Evolutionary conservation across 2,797 vertebrate species (phyloP), one percentile per base, ranked within the genome.

Genomic region (Galaxias olidus): DNA sequence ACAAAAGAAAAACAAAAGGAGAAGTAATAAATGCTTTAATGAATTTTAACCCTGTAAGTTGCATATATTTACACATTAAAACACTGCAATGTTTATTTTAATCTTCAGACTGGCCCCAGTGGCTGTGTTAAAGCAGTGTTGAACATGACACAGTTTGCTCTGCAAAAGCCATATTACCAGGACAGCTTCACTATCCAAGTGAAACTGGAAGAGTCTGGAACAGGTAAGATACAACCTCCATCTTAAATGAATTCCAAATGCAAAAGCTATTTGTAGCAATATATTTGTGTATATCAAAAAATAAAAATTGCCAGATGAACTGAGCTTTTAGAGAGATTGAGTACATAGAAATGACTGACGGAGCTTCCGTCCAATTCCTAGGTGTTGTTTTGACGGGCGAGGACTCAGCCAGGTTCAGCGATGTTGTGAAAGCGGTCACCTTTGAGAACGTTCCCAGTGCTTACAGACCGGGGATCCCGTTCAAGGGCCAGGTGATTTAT

Each of bases 171-270:
- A 2, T 19, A 20, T 7, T 87, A 77, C 44, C 15, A 5, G 5
- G 82, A 89, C 60, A 72, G 0, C 10, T 89, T 92, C 17, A 47
- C 20, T 0, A 79, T 87, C 49, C 77, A 72, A 0, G 84, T 86
- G 68, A 87, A 86, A 0, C 43, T 95, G 69, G 75, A 88, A 58
- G 93, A 95, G 73, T 62, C 63, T 47, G 91, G 82, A 62, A 94
- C 94, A 61, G 93, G 94, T 95, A 73, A 60, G 64, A 6, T 3
- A 30, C 2, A 30, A 30, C 30, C 30, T 30, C 30, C 30, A 30
- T 30, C 30, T 30, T 30, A 30, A 30, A 30, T 6, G 2, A 30
- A 2, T 30, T 30, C 30, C 30, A 30, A 30, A 30, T 30, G 6
- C 30, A 30, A 30, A 30, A 30, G 30, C 30, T 30, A 30, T n/a